Evolutionary conservation across 2,113 vertebrate species (phyloP).

Genomic region (Muntiacus reevesi): DNA sequence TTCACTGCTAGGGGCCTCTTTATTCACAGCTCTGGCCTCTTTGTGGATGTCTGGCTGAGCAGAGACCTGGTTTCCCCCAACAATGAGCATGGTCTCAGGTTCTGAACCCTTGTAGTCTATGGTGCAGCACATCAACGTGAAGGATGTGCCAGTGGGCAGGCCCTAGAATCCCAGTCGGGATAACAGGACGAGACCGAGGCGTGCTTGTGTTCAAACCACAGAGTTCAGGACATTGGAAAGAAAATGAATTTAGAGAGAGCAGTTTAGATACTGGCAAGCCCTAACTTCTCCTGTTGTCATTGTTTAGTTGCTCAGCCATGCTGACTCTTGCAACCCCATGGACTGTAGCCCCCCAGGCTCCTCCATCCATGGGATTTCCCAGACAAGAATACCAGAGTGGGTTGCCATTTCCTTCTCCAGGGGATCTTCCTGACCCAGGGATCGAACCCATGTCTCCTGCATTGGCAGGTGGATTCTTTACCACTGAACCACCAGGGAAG

Average conservation of each 20-base stretch:
- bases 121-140: neutral
- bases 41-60: neutral
- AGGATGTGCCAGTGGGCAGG: neutral
- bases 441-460: neutral
- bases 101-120: neutral
- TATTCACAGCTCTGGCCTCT: neutral
- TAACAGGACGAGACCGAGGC: neutral
- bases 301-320: neutral
- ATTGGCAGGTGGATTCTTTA: neutral
- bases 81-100: neutral
- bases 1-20: neutral
- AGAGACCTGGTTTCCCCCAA: neutral
- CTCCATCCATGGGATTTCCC: neutral
- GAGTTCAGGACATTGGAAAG: fast-evolving
- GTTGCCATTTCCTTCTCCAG: neutral
- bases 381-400: neutral
- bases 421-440: neutral
- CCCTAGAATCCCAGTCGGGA: neutral
- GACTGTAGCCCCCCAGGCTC: neutral
- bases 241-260: neutral
- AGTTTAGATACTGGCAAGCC: too few species aligned
- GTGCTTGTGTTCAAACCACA: neutral
- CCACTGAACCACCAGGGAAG: neutral
- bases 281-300: neutral
- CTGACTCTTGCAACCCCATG: neutral